phyloP scores from a whole-genome alignment of 92 coral and sea anemone genomes.

The Montipora capitata region DNA sequence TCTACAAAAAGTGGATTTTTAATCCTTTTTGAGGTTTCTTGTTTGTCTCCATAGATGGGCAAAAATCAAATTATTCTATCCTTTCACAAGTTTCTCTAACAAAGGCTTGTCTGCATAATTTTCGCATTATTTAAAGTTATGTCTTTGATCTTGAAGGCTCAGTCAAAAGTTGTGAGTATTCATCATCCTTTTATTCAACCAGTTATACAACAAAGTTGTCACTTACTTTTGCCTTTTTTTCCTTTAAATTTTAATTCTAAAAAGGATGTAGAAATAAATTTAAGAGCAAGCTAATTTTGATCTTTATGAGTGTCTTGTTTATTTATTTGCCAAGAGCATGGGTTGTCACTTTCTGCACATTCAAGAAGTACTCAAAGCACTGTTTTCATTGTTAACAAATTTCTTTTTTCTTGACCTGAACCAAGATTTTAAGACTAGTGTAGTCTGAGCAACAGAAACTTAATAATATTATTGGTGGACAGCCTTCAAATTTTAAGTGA shows the following conservation, averaged over 20 bases:
- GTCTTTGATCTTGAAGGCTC: no score
- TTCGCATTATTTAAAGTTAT: no score
- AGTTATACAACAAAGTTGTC: neutral
- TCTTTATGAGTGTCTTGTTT: neutral
- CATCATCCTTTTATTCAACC: neutral
- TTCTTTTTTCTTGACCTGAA: no score
- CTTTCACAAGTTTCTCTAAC: no score
- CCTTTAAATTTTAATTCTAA: no score
- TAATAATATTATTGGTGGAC: neutral
- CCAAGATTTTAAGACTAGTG: neutral
- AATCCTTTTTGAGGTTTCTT: neutral
- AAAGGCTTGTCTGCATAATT: no score
- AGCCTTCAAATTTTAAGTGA: neutral
- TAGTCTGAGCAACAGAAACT: neutral
- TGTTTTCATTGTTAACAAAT: neutral
- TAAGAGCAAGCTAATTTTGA: neutral
- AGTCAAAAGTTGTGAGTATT: neutral
- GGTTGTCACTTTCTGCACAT: neutral
- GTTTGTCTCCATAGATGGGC: neutral
- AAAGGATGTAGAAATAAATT: no score
- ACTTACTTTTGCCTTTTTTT: neutral
- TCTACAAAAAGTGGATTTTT: no score
- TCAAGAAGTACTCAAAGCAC: neutral
- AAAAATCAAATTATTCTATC: no score
- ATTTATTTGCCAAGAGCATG: neutral